phyloP scores from a whole-genome alignment of 2,113 vertebrate species.

The Sinosuthora webbiana region DNA sequence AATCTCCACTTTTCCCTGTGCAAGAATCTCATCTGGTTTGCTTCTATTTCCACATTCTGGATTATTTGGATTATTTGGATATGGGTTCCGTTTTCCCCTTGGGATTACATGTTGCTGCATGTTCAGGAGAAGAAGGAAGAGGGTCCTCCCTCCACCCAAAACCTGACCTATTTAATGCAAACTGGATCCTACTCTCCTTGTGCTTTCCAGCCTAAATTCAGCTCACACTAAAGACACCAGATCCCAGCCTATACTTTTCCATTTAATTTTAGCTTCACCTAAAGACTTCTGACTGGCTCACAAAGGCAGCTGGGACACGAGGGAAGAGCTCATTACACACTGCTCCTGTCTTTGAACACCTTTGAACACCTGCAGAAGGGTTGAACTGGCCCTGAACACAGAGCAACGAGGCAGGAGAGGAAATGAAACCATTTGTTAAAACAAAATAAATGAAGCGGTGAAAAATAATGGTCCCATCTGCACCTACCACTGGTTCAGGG shows the following conservation, averaged over 20 bases:
- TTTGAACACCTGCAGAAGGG: constrained; percentile 35
- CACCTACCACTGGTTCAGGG: not conserved
- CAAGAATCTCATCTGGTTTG: not conserved
- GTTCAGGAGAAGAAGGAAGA: not conserved
- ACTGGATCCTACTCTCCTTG: not conserved
- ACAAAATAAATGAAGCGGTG: constrained; percentile 13
- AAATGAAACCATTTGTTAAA: constrained; percentile 46
- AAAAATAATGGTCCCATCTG: constrained; percentile 38
- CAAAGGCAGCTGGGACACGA: not conserved
- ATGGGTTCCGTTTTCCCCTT: not conserved
- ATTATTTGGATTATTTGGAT: not conserved
- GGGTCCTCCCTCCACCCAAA: not conserved
- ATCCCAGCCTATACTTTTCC: not conserved
- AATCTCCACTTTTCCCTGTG: not conserved
- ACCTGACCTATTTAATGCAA: not conserved
- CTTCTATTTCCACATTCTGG: not conserved
- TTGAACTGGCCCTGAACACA: not conserved
- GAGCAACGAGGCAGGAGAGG: constrained; percentile 13
- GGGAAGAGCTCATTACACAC: not conserved
- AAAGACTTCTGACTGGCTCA: not conserved
- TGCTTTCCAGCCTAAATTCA: not conserved
- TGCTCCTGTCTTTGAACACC: constrained; percentile 5
- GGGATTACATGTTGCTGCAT: rapidly evolving
- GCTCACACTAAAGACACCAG: not conserved
- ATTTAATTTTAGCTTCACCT: not conserved